Evolutionary conservation across 2,888 invertebrate genomes (phyloP).

Genomic region (Lepidochrysops patricia): DNA sequence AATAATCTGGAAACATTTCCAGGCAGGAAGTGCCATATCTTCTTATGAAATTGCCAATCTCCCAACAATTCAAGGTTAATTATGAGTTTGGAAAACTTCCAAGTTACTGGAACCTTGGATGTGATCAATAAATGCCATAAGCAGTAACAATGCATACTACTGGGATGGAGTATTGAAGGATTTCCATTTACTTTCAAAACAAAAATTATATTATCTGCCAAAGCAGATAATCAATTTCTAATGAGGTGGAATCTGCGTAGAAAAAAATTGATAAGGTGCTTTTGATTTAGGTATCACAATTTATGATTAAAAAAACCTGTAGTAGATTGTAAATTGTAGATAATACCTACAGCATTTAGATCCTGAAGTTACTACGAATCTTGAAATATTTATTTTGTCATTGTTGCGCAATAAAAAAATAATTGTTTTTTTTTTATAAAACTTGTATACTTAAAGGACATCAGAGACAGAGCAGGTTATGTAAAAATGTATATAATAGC

Average conservation of each 20-base stretch:
- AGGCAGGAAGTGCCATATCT: neutral
- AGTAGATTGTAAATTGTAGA: too few relatives aligned
- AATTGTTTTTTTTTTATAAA: too few relatives aligned
- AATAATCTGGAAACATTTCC: neutral
- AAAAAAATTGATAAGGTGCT: too few relatives aligned
- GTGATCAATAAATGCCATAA: neutral
- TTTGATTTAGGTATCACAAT: too few relatives aligned
- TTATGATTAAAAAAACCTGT: too few relatives aligned
- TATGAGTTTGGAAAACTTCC: neutral
- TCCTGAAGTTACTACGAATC: too few relatives aligned
- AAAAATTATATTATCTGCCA: neutral
- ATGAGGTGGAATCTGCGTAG: neutral
- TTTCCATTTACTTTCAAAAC: neutral
- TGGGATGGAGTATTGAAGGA: neutral
- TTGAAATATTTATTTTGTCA: too few relatives aligned
- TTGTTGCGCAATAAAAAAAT: too few relatives aligned
- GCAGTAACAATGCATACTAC: neutral
- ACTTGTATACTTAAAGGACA: too few relatives aligned
- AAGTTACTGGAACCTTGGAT: neutral
- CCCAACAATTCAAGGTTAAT: neutral
- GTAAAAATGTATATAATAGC: too few relatives aligned
- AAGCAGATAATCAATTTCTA: neutral
- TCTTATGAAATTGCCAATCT: neutral
- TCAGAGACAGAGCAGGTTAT: too few relatives aligned
- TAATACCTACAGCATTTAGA: too few relatives aligned